phyloP scores from a whole-genome alignment of 1,140 invertebrate species.

The Drosophila elegans region DNA sequence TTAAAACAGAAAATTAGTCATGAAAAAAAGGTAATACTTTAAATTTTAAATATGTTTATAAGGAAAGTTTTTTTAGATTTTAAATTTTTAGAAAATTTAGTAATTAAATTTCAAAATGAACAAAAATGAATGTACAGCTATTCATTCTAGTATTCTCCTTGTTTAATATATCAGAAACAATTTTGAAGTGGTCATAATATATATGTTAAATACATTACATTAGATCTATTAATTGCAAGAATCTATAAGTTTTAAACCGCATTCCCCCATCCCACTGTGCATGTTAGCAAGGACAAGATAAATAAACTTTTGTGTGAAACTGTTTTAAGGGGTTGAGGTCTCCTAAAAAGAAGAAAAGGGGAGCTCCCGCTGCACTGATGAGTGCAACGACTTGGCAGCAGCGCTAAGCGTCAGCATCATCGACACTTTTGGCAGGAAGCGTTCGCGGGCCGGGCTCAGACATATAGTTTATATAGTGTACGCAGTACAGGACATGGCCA shows the following conservation, averaged over 20 bases:
- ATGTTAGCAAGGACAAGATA: slow-evolving; percentile 48
- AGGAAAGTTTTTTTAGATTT: too few species aligned
- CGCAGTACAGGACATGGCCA: slow-evolving; percentile 58
- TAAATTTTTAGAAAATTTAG: too few species aligned
- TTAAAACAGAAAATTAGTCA: neutral
- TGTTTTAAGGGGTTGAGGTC: neutral
- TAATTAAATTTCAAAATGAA: too few species aligned
- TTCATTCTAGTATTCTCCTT: too few species aligned
- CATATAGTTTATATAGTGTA: slow-evolving; percentile 36
- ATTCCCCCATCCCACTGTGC: slow-evolving; percentile 16
- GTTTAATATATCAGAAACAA: too few species aligned
- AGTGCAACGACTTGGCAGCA: slow-evolving; percentile 77
- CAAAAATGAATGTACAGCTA: too few species aligned
- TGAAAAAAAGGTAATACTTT: neutral
- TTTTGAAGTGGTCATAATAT: too few species aligned
- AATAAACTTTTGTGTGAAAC: slow-evolving; percentile 63
- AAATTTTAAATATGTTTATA: too few species aligned
- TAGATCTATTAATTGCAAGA: neutral
- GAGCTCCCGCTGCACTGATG: slow-evolving; percentile 47
- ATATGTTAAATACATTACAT: too few species aligned
- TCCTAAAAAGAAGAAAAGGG: slow-evolving; percentile 3
- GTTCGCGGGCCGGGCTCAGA: slow-evolving; percentile 59
- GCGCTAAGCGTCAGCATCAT: slow-evolving; percentile 61
- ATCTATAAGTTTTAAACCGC: too few species aligned
- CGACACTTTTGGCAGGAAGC: slow-evolving; percentile 76